Base-by-base conservation (phyloP, 2,888 invertebrate genomes). In the Conomelus anceps region DNA sequence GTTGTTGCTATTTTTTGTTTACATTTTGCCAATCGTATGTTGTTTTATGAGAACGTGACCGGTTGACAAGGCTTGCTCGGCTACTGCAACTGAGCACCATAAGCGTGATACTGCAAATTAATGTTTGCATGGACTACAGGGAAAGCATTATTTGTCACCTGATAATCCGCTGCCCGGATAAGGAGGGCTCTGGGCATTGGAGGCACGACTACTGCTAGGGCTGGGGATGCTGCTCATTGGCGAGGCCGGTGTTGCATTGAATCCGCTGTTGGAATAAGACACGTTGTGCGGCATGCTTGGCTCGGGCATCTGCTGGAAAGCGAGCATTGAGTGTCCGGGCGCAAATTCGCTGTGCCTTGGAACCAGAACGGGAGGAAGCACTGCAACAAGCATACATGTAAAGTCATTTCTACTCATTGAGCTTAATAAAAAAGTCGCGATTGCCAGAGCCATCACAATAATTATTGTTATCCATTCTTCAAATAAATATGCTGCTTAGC, bases 301-400 rank as follows among this genome's bases (percentile, higher is more conserved):
- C 92, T 98, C 98, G 17, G 95, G 94, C 84, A 95, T 93, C 92
- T 97, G 97, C 92, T 98, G 98, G 94, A 98, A 98, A 9, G 98
- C 97, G 92, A 98, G 94, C 92, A 98, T 94, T 6, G 98, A 97
- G 93, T 98, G 98, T 0, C 98, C 98, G 0, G 98, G 98, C 0
- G 98, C 97, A 93, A 97, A 99, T 94, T 99, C 99, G 90, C 98
- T 98, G 93, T 99, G 98, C 89, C 99, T 95, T 17, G 99, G 99
- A 88, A 99, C 99, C 91, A 99, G 94, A 22, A 99, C 99, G 0
- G 99, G 99, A 1, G 99, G 99, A 92, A 99, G 94, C 26, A 99
- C 99, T 91, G 93, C 23, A 92, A 92, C 89, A 87, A 87, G 24
- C 91, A 90, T 87, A 90, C 63, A 89, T 22, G 26, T 34, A 17